Percentiles rank a stretch among this genome's conserved stretches.
Evolutionary conservation across 2,113 vertebrate species (phyloP).

Genomic region (Columba livia): DNA sequence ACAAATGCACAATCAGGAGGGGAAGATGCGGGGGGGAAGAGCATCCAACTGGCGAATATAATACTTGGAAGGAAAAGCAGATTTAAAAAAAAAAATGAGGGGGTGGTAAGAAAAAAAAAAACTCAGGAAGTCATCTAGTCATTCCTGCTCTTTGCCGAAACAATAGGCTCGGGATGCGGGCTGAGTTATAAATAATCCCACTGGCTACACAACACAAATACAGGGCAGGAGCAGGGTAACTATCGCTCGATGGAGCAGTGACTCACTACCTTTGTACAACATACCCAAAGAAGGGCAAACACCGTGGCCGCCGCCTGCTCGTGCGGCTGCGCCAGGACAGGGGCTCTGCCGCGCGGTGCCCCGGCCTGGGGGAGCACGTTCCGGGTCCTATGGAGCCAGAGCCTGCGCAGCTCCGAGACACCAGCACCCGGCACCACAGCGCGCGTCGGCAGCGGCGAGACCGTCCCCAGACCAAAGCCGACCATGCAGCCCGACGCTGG

Average conservation of each 20-base stretch:
- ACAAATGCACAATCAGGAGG: constrained; percentile 54
- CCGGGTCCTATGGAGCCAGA: fast-evolving
- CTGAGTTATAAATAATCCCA: constrained; percentile 61
- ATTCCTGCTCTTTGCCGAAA: constrained; percentile 67
- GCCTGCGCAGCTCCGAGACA: fast-evolving
- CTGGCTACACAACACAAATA: constrained; percentile 64
- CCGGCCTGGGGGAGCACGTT: not conserved
- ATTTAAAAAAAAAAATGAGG: constrained; percentile 45
- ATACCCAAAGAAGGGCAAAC: constrained; percentile 60
- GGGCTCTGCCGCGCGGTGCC: not conserved
- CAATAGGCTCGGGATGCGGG: constrained; percentile 68
- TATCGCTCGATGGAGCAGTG: constrained; percentile 45
- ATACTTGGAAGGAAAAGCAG: constrained; percentile 73
- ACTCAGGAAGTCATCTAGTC: constrained; percentile 71
- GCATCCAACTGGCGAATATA: constrained; percentile 59
- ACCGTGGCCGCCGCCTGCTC: fast-evolving
- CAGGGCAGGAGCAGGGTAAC: constrained; percentile 46
- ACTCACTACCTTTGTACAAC: constrained; percentile 53
- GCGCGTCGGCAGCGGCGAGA: fast-evolving
- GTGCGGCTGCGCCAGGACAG: fast-evolving
- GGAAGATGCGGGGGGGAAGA: constrained; percentile 56
- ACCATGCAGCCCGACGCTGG: not conserved
- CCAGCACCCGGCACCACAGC: fast-evolving
- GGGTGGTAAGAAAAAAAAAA: constrained; percentile 52
- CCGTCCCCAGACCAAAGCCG: not conserved